These are phyloP conservation scores for Terrapene triunguis DNA, from an alignment of 2,113 vertebrate species.

Conservation along the genomic window DNA sequence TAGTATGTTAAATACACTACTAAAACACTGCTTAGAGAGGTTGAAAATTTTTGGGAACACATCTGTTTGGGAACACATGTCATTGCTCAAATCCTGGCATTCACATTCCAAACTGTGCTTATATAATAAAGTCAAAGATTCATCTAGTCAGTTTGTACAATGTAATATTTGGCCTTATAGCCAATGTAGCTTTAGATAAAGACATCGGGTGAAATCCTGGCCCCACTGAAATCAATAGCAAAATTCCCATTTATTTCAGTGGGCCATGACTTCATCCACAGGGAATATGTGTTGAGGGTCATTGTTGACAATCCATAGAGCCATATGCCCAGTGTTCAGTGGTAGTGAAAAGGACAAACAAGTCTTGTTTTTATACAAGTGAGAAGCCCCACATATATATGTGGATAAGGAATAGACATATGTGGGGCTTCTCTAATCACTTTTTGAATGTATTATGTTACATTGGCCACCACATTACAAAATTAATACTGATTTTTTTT, in stretches of 20 bases:
- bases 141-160: not conserved
- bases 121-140: not conserved
- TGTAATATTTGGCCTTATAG: not conserved
- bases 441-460: not conserved
- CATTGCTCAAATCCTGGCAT: not conserved
- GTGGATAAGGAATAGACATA: not conserved
- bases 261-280: too few species aligned
- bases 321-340: not conserved
- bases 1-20: not conserved
- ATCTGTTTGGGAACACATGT: not conserved
- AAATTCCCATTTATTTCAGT: not conserved
- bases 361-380: not conserved
- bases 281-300: not conserved
- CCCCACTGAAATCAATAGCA: not conserved
- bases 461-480: not conserved
- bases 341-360: not conserved
- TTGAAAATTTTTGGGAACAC: not conserved
- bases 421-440: not conserved
- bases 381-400: not conserved
- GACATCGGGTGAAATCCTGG: not conserved
- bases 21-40: not conserved
- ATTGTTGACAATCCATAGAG: not conserved
- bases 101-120: not conserved
- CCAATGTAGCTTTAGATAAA: not conserved
- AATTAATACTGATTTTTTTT: not conserved